Evolutionary conservation across 2,888 invertebrate genomes (phyloP), one percentile per base, ranked within the genome.

Genomic region (Sesia apiformis): DNA sequence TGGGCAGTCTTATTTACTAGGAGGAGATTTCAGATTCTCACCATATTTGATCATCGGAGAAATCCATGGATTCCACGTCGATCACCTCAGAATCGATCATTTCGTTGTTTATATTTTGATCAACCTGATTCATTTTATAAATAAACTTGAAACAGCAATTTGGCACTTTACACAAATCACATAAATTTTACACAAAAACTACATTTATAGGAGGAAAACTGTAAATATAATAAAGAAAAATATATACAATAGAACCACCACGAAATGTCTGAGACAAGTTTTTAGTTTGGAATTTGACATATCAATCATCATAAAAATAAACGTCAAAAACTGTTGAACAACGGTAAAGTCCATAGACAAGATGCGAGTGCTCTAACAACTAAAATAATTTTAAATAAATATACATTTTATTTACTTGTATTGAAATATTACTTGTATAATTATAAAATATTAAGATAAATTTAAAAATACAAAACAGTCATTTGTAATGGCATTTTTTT

Each of bases 11-110:
- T 52, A 7, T 23, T 40, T 40, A 52, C 57, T 39, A 23, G 56
- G 60, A 74, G 5, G 3, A 52, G 4, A 46, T 38, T 40, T 40
- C 55, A 46, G 52, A 38, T 55, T 66, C 90, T 84, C 71, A 92
- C 92, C 92, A 92, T 63, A 90, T 91, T 81, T 92, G 91, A 72
- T 91, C 86, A 78, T 91, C 87, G 59, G 82, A 81, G 76, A 89
- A 90, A 78, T 90, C 85, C 65, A 92, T 78, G 65, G 89, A 79
- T 72, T 87, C 86, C 74, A 92, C 82, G 83, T 91, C 90, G 69
- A 92, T 91, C 66, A 91, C 81, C 73, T 90, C 90, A 74, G 74
- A 79, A 79, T 87, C 87, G 75, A 80, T 76, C 88, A 89, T 87
- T 87, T 86, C 87, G 86, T 89, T 87, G 88, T 89, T 87, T 89